Conservation (phyloP, 2,113 vertebrate genomes). For the Vulpes lagopus region DNA sequence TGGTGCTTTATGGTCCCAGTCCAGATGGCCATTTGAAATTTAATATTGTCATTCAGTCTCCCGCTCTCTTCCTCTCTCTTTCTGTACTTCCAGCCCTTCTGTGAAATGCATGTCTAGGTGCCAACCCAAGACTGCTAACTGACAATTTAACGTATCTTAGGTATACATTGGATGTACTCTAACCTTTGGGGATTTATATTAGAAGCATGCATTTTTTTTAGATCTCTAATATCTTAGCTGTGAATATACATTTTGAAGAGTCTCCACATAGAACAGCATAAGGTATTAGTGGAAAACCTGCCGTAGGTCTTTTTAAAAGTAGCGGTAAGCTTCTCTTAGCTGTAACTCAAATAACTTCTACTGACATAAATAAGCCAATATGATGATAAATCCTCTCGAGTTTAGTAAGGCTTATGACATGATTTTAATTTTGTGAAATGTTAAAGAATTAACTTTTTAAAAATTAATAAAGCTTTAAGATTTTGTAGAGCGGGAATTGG, state of each 20-base stretch:
- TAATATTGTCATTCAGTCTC: neutral
- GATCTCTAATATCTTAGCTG: neutral
- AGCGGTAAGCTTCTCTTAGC: conserved; percentile 33
- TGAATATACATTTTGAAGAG: conserved; percentile 7
- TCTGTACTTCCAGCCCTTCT: rapidly evolving
- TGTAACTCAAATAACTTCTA: conserved; percentile 34
- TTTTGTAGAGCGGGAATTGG: conserved; percentile 58
- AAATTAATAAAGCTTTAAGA: conserved; percentile 46
- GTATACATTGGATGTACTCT: neutral
- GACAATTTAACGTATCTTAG: neutral
- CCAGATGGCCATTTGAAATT: neutral
- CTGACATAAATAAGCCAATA: conserved; percentile 51
- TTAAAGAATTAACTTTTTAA: conserved; percentile 61
- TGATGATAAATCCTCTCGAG: conserved; percentile 69
- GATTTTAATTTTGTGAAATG: conserved; percentile 74
- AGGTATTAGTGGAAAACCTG: neutral
- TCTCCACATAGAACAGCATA: neutral
- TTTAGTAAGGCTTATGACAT: conserved; percentile 69
- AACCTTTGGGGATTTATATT: neutral
- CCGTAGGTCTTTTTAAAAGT: conserved; percentile 48
- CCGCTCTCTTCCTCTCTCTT: neutral
- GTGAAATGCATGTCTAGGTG: neutral
- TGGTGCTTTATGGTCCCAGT: neutral
- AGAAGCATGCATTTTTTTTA: neutral
- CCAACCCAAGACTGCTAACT: neutral